Evolutionary conservation across 2,888 invertebrate genomes (phyloP), one percentile per base, ranked within the genome.

Genomic region (Tigriopus californicus): DNA sequence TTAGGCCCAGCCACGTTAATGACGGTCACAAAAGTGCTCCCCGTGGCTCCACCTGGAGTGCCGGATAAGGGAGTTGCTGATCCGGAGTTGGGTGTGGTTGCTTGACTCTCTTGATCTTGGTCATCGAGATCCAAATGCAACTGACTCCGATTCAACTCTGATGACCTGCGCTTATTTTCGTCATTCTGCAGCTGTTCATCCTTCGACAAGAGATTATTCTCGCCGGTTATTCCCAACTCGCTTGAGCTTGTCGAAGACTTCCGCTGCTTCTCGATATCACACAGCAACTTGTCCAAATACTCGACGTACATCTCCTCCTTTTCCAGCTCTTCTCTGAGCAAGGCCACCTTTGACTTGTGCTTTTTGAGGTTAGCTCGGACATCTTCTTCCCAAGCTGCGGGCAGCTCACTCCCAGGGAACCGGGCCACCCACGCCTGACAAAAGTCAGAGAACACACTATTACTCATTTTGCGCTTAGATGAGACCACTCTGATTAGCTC

Each of bases 371-470:
- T 88, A 66, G 85, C 85, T 70, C 87, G 80, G 69, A 89, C 87
- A 77, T 89, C 87, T 75, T 86, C 87, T 73, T 88, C 88, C 88
- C 87, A 88, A 71, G 87, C 87, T 70, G 85, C 85, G 71, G 89
- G 88, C 67, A 89, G 76, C 66, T 85, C 83, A 75, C 85, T 86
- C 70, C 86, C 86, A 66, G 88, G 88, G 77, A 88, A 89, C 70
- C 87, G 79, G 77, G 87, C 83, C 75, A 82, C 80, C 88, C 89
- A 89, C 74, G 88, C 83, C 72, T 85, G 83, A 76, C 86, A 85
- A 74, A 88, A 87, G 77, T 87, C 87, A 70, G 83, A 82, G 73
- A 85, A 87, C 70, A 87, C 86, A 77, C 86, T 87, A 41, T 44
- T 18, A 18, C 44, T 18, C 44, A 33, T 33, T 8, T 33, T 33